Conservation (phyloP, 2,797 vertebrate genomes). For the Channa striata region DNA sequence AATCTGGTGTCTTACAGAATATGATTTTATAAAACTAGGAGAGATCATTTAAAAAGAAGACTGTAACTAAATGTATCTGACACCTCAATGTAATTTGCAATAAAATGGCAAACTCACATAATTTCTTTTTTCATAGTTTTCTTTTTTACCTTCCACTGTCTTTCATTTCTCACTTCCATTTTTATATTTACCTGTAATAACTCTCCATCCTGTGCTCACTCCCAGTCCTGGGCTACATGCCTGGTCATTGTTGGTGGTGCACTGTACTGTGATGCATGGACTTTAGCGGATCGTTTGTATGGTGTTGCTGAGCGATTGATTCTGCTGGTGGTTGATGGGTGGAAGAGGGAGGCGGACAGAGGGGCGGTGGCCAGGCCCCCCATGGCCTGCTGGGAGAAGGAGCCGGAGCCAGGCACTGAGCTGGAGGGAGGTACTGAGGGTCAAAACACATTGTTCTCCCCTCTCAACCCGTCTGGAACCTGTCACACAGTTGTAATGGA, state of each 20-base stretch:
- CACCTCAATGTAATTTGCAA: no score
- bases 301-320: constrained; percentile 87
- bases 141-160: no score
- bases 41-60: no score
- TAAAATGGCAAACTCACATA: no score
- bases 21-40: no score
- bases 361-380: constrained; percentile 79
- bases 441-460: constrained; percentile 86
- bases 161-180: constrained; percentile 37
- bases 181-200: constrained; percentile 44
- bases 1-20: no score
- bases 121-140: no score
- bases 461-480: constrained; percentile 77
- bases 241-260: constrained; percentile 75
- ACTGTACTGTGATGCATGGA: constrained; percentile 79
- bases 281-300: constrained; percentile 86
- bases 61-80: no score
- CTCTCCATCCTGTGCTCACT: constrained; percentile 47
- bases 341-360: constrained; percentile 63
- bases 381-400: constrained; percentile 81
- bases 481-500: constrained; percentile 82
- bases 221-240: constrained; percentile 51
- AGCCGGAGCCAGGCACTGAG: constrained; percentile 80
- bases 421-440: constrained; percentile 84
- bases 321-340: constrained; percentile 71